Evolutionary conservation across 2,797 vertebrate genomes (phyloP), one percentile per base, ranked within the genome.

Genomic region (Gadopsis bispinosus): DNA sequence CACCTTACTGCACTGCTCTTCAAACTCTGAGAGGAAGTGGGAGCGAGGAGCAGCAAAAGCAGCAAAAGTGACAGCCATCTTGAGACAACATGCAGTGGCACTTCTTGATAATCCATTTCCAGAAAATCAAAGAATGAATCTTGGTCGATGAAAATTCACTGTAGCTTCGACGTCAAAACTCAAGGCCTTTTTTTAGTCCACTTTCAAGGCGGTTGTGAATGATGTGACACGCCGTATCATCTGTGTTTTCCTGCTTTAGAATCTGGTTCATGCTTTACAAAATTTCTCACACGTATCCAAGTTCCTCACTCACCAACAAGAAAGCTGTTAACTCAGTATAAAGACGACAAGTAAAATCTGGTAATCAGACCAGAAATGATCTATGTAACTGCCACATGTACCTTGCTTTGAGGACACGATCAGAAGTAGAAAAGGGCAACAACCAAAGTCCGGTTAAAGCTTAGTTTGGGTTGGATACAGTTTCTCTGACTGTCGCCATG

Each of bases 401-500:
- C 62, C 1, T 60, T 33, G 12, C 35, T 16, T 5, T 53, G n/a
- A 67, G 19, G 16, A 8, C 45, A 55, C 12, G 11, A 19, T 35
- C 37, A 39, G n/a, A 3, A 13, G 17, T 20, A 35, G 26, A 59
- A 70, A 70, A 69, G 54, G 5, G 20, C 59, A 75, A 59, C 19
- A 29, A 55, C 0, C 35, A 55, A 37, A 43, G 33, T 66, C 60
- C 47, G 47, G 17, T 66, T 51, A 26, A 65, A 66, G 17, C 59
- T 69, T 1, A 53, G 22, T 59, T 65, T 77, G 31, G 10, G 50
- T 22, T 76, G 62, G 66, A 84, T 43, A 67, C 39, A 69, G 39
- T 81, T 88, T 83, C 75, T 79, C 60, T 51, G 53, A 68, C 69
- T 69, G 45, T 77, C 48, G 41, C 53, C 17, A 0, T 72, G 56